Evolutionary conservation across 2,113 vertebrate species (phyloP), one percentile per base, ranked within the genome.

Genomic region (Tichodroma muraria): DNA sequence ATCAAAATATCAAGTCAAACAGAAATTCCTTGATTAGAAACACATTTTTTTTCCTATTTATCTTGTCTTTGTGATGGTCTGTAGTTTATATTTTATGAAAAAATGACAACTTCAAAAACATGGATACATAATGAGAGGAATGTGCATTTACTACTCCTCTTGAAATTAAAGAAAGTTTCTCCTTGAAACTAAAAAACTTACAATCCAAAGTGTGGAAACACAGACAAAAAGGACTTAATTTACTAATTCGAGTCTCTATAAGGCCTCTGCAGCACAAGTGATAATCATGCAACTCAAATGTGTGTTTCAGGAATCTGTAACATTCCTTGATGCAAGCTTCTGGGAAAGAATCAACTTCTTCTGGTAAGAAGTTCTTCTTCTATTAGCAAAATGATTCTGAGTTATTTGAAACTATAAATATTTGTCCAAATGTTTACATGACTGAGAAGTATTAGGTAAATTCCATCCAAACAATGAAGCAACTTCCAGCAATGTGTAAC

Each of bases 401-500:
- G 61, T 71, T 90, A 88, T 64, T 89, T 84, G 38, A 86, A 88
- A 81, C 35, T 61, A 77, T 28, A 59, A 82, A 71, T 81, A 88
- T 94, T 92, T 87, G 64, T 49, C 35, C 28, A 73, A 68, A 59
- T 54, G 44, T 92, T 97, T 95, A 85, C 27, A 63, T 59, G 85
- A 81, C 81, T 79, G 85, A 81, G 52, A 93, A 89, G 65, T 10
- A 24, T 80, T 53, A 83, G n/a, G 63, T 37, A 89, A 72, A 80
- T 78, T 91, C 72, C 61, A 71, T 47, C 64, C 94, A 84, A 92
- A 96, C 45, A 83, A n/a, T 89, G 81, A 90, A 82, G 94, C 84
- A 95, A 93, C 25, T 88, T 80, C 64, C 61, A 91, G 87, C 53
- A 90, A 91, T 70, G 47, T 84, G 76, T 79, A 90, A 94, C 70